These are phyloP conservation scores for Caenorhabditis brenneri DNA, from an alignment of 1,140 invertebrate genomes.

Conservation along the genomic window DNA sequence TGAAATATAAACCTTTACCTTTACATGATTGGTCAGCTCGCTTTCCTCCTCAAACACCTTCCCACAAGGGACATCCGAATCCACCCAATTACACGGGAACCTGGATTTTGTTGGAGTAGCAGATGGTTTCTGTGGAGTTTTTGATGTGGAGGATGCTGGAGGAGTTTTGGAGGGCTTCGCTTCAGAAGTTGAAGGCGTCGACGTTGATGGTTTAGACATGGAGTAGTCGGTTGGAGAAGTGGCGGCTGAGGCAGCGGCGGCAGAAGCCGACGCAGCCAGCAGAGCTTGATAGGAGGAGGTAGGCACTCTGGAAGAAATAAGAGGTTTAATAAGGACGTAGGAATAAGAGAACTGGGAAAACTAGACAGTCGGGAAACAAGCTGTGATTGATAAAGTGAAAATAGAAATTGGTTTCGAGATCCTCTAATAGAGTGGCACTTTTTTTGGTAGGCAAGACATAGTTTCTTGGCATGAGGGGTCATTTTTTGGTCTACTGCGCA, in stretches of 20 bases:
- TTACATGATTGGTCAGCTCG: slow-evolving; percentile 88
- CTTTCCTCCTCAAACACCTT: slow-evolving; percentile 90
- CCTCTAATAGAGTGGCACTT: too few relatives aligned
- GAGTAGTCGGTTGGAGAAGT: slow-evolving; percentile 8
- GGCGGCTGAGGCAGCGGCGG: slow-evolving; percentile 11
- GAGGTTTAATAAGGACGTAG: too few relatives aligned
- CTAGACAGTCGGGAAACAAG: too few relatives aligned
- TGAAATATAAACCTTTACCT: too few relatives aligned
- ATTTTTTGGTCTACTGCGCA: too few relatives aligned
- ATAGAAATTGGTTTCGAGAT: too few relatives aligned
- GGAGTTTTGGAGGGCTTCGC: too few relatives aligned
- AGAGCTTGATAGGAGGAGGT: slow-evolving; percentile 44
- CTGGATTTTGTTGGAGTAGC: neutral
- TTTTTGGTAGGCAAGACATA: too few relatives aligned
- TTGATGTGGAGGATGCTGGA: neutral
- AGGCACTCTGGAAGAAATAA: slow-evolving; percentile 38
- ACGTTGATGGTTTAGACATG: slow-evolving; percentile 6
- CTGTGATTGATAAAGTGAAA: too few relatives aligned
- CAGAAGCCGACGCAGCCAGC: slow-evolving; percentile 36
- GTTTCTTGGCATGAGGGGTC: too few relatives aligned
- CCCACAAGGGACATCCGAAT: slow-evolving; percentile 85
- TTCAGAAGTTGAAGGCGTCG: too few relatives aligned
- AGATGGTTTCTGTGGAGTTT: slow-evolving; percentile 25
- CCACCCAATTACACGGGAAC: slow-evolving; percentile 89
- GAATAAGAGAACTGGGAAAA: too few relatives aligned